Evolutionary conservation across 2,797 vertebrate genomes (phyloP), one percentile per base, ranked within the genome.

Genomic region (Tinamus major): DNA sequence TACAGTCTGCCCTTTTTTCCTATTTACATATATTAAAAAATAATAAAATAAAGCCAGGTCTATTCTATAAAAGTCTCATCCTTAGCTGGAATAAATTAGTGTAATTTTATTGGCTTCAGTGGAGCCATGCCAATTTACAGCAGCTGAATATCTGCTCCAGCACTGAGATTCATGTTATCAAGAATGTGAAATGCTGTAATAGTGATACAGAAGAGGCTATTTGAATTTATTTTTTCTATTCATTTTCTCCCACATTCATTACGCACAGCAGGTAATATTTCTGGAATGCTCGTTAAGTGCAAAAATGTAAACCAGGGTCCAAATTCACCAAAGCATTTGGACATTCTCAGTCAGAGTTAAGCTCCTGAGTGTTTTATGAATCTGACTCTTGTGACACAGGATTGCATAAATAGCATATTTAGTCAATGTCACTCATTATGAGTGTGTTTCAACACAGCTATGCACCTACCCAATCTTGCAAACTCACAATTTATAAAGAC

Each of bases 131-230:
- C 79, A 94, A 93, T 95, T 95, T 95, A 63, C 63, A 88, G 74
- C 67, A 79, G n/a, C 70, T 94, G 87, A 81, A 89, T 94, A 92
- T 87, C 46, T 93, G 55, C 82, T 67, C 76, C 87, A 83, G 79
- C 4, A 27, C 62, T 63, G 62, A 80, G 63, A 85, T 89, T 91
- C 87, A 88, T 81, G 74, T 85, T 94, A 93, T 83, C 74, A 81
- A 76, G 82, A 91, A 94, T 18, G n/a, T 88, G 91, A 96, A 95
- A 88, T 91, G 79, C 21, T 79, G 61, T 87, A 76, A 64, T 93
- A 96, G 85, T 86, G 87, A 93, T 93, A 88, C 79, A 84, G 67
- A 67, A 92, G 94, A 91, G 85, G 72, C 92, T 87, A 72, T 89
- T 67, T 95, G 79, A 94, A 92, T 91, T 89, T 85, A 35, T 72